Evolutionary conservation across 2,113 vertebrate species (phyloP), one percentile per base, ranked within the genome.

Genomic region (Carettochelys insculpta): DNA sequence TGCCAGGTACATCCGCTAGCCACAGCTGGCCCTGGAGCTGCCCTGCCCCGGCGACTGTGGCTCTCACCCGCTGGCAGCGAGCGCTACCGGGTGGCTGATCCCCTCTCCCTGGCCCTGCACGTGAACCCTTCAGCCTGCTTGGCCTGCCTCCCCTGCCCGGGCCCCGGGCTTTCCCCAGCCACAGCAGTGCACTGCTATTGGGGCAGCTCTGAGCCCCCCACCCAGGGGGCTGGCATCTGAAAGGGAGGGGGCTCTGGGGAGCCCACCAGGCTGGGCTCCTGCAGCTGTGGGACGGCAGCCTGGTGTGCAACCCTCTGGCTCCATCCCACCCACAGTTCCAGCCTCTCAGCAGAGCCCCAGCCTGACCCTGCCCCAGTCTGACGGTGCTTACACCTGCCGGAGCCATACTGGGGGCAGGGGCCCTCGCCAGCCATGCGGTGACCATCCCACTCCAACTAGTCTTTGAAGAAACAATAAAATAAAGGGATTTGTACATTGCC

Each of bases 401-500:
- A 93, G 93, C 82, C 51, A 5, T 77, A 4, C 1, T 48, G 47
- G 80, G 80, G 5, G 90, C 54, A 90, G 7, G 12, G 91, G 93
- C 90, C 92, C n/a, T 77, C 68, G 53, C 94, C 96, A 94, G 92
- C 76, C 92, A 95, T 97, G 95, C 94, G 95, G 97, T 97, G 97
- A 96, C 95, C 97, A 97, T 97, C 95, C 94, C 96, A 95, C 96
- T 96, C 96, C 90, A 96, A 94, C 92, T 97, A 96, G 96, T 97
- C 97, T 97, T 96, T 95, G 96, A 96, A 91, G 24, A 97, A 96
- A 82, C 88, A 94, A 96, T 93, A 95, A 95, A 97, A 97, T 97
- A 94, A 97, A 97, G 86, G 82, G 90, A 96, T 97, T 97, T 97
- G 97, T 97, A 97, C 96, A 96, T 97, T 97, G 97, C 92, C 92